Evolutionary conservation across 1,140 invertebrate genomes (phyloP).

Genomic region (Aphaenogaster floridana): DNA sequence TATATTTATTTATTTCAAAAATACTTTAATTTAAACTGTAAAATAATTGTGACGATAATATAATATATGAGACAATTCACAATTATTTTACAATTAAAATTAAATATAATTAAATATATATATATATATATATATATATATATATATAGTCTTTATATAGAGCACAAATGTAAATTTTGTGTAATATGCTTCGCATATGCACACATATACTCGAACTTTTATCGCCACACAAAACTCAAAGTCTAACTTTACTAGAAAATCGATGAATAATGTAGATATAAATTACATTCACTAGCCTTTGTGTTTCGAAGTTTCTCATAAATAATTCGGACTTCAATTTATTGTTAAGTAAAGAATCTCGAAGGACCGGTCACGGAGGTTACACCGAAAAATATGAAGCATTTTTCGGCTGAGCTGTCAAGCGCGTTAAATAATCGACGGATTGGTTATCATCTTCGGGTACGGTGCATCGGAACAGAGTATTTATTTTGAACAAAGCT

Average conservation of each 20-base stretch:
- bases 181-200: not conserved
- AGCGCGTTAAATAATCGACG: conserved; percentile 9
- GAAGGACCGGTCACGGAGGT: not conserved
- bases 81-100: conserved; percentile 5
- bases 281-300: conserved; percentile 11
- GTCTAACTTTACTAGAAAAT: conserved; percentile 8
- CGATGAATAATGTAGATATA: not conserved
- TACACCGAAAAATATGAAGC: conserved; percentile 9
- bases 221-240: not conserved
- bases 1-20: too few species aligned
- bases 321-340: conserved; percentile 39
- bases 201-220: not conserved
- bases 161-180: not conserved
- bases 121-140: not conserved
- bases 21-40: too few species aligned
- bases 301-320: conserved; percentile 29
- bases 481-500: not conserved
- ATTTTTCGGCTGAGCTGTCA: conserved; percentile 14
- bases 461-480: not conserved
- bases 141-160: not conserved
- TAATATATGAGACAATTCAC: not conserved
- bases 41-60: too few species aligned
- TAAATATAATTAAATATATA: not conserved
- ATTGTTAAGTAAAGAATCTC: not conserved
- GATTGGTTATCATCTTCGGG: conserved; percentile 8